Conservation (phyloP, 2,888 invertebrate genomes). For the Ornithoptera priamus region DNA sequence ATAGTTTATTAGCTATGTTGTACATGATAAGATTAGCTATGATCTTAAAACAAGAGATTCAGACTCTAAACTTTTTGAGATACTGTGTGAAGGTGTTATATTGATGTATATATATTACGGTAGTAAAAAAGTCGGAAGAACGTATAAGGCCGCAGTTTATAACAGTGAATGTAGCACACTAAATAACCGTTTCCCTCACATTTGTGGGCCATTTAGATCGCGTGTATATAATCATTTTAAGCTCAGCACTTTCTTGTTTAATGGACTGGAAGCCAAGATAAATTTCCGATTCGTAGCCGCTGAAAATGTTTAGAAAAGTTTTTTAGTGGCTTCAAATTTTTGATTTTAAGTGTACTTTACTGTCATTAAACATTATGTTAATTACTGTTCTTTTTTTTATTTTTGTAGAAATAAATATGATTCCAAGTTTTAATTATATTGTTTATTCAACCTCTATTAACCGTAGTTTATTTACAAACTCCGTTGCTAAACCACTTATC, state of each 20-base stretch:
- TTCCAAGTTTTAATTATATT: too few relatives aligned
- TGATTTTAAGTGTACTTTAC: neutral
- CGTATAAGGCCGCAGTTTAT: neutral
- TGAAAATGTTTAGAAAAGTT: constrained; percentile 46
- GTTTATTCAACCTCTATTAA: too few relatives aligned
- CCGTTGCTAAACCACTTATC: too few relatives aligned
- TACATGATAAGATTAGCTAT: too few relatives aligned
- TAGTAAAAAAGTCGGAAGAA: neutral
- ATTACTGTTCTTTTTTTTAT: neutral
- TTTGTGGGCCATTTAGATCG: constrained; percentile 20
- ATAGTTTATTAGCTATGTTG: too few relatives aligned
- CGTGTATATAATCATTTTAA: constrained; percentile 26
- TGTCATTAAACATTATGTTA: neutral
- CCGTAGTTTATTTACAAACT: too few relatives aligned
- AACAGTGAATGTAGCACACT: constrained; percentile 29
- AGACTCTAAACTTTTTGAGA: neutral
- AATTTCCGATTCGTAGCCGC: constrained; percentile 73
- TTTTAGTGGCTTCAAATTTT: constrained; percentile 17
- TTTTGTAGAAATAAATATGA: neutral
- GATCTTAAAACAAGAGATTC: neutral
- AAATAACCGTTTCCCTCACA: constrained; percentile 41
- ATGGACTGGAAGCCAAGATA: constrained; percentile 76
- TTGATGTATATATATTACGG: neutral
- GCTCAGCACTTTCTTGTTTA: constrained; percentile 59
- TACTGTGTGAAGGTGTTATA: neutral